Percentiles rank a stretch among this genome's conserved stretches.
These are phyloP conservation scores for Strix uralensis DNA, from an alignment of 2,113 vertebrate species.

Conservation along the genomic window DNA sequence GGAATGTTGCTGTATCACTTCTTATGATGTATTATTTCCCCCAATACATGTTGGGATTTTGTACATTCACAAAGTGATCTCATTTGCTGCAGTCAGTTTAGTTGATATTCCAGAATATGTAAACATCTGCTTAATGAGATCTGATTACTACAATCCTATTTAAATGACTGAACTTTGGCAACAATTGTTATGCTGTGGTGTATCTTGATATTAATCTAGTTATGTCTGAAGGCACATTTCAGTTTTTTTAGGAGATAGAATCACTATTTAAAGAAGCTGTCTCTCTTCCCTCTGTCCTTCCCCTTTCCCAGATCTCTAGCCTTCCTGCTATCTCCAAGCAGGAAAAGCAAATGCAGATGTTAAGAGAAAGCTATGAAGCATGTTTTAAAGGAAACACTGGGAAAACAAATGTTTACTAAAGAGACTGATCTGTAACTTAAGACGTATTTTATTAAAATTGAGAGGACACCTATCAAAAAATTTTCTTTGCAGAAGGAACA, in stretches of 20 bases:
- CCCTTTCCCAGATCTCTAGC: background rate
- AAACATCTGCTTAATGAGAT: slow-evolving; percentile 23
- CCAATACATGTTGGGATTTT: background rate
- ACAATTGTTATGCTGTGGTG: slow-evolving; percentile 10
- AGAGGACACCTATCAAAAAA: background rate
- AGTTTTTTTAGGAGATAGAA: background rate
- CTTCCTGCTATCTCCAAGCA: background rate
- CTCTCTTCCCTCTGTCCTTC: background rate
- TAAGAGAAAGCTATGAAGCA: background rate
- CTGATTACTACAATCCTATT: background rate
- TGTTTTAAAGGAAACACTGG: background rate
- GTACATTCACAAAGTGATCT: background rate
- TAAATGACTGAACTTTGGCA: slow-evolving; percentile 1
- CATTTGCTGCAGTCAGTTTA: background rate
- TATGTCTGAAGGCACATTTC: background rate
- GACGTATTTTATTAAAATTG: background rate
- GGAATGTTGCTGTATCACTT: background rate
- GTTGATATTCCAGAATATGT: background rate
- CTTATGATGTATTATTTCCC: background rate
- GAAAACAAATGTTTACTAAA: background rate
- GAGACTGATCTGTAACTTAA: background rate
- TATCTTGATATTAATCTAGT: slow-evolving; percentile 10
- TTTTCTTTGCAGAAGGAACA: background rate
- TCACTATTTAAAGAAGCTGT: background rate
- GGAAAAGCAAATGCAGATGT: background rate